Evolutionary conservation across 2,797 vertebrate species (phyloP).

Genomic region (Pangasius sanitwongsei): DNA sequence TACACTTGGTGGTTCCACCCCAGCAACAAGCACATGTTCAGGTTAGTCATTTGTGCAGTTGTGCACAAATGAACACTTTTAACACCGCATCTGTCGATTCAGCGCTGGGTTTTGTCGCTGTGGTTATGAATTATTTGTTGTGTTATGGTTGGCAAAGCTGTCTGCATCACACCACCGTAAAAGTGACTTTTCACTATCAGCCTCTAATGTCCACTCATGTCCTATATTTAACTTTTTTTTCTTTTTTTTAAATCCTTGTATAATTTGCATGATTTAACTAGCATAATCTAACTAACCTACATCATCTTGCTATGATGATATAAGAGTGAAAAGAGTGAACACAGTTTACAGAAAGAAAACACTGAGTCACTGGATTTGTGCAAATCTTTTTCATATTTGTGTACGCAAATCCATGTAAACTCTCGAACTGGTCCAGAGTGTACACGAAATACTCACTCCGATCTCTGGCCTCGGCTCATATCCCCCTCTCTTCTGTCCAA

Average conservation of each 20-base stretch:
- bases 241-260: background rate
- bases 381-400: background rate
- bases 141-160: background rate
- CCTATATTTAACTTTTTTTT: background rate
- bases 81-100: background rate
- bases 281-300: background rate
- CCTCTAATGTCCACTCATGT: background rate
- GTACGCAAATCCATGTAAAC: background rate
- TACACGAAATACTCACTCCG: background rate
- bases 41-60: background rate
- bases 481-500: background rate
- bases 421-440: background rate
- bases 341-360: background rate
- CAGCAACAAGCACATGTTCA: background rate
- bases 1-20: too few species aligned
- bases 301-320: background rate
- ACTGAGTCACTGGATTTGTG: background rate
- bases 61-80: background rate
- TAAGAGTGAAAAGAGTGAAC: background rate
- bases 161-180: background rate
- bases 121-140: background rate
- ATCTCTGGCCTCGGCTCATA: background rate
- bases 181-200: background rate
- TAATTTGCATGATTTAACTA: background rate
- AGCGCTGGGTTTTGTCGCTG: background rate